Conservation (phyloP, 2,797 vertebrate genomes). For the Merluccius polli region DNA sequence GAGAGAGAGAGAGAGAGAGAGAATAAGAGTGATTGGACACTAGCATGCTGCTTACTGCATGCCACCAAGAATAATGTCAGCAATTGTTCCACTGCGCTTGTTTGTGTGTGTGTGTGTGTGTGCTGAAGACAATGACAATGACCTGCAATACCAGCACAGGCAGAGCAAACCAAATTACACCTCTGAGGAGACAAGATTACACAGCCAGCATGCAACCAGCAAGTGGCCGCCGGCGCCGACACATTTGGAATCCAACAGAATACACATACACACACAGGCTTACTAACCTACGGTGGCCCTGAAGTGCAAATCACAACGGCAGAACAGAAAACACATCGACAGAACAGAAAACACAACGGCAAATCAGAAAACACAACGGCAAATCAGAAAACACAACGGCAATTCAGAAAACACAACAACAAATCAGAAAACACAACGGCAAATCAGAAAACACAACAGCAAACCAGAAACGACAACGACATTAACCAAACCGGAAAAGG, state of each 20-base stretch:
- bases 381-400: no score
- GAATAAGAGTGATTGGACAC: conserved; percentile 36
- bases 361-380: no score
- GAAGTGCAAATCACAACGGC: no score
- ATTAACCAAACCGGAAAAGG: no score
- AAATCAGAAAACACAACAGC: no score
- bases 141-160: conserved; percentile 38
- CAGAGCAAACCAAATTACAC: conserved; percentile 37
- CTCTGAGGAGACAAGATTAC: conserved; percentile 41
- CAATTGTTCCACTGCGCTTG: conserved; percentile 41
- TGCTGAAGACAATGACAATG: conserved; percentile 17
- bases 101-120: conserved; percentile 13
- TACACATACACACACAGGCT: conserved; percentile 24
- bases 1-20: conserved; percentile 1
- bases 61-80: conserved; percentile 54
- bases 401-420: no score
- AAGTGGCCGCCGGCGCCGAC: conserved; percentile 11
- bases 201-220: conserved; percentile 8
- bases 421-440: no score
- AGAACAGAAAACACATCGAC: no score
- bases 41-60: conserved; percentile 60
- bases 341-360: no score
- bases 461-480: no score
- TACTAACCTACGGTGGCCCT: no score
- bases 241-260: not conserved